Evolutionary conservation across 2,888 invertebrate genomes (phyloP), one percentile per base, ranked within the genome.

Genomic region (Drosophila setosimentum): DNA sequence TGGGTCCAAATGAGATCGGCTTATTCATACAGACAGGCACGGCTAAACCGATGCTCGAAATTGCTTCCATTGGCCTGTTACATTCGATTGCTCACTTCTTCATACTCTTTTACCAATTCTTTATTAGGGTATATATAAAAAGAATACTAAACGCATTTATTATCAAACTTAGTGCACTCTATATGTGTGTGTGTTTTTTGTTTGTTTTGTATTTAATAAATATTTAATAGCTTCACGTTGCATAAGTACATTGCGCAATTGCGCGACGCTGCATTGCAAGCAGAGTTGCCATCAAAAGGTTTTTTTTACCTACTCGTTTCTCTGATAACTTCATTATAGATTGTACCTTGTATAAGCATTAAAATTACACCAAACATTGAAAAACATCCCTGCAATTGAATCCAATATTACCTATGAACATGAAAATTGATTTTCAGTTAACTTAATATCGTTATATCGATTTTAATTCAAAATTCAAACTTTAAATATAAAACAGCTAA

Each of bases 161-260:
- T 57, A 27, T 61, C 49, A 51, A 49, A 49, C 35, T 70, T 49
- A 58, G 33, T 68, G 60, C 57, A 48, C 37, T 51, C 54, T 53
- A 40, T 69, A 24, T 64, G 45, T 35, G 7, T 50, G 35, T 54
- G n/a, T 32, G 13, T 55, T 6, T 24, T 32, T 27, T 18, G n/a
- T 50, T 3, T 37, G 51, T n/a, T 27, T 45, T 50, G 63, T 42
- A 40, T 89, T 78, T 73, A 60, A 90, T 90, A 83, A 90, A 86
- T 90, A 87, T 89, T 90, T 75, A 60, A 87, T 83, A 49, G 60
- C 18, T 24, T 61, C 29, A 24, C 60, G 63, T 73, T 88, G 77
- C 80, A 86, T 64, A 78, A 85, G 70, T 71, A 40, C 35, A 55
- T 27, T 37, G n/a, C 59, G 60, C 33, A 30, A 73, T 77, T 77